Base-by-base conservation (phyloP, 2,797 vertebrate species). In the Vireo griseus region DNA sequence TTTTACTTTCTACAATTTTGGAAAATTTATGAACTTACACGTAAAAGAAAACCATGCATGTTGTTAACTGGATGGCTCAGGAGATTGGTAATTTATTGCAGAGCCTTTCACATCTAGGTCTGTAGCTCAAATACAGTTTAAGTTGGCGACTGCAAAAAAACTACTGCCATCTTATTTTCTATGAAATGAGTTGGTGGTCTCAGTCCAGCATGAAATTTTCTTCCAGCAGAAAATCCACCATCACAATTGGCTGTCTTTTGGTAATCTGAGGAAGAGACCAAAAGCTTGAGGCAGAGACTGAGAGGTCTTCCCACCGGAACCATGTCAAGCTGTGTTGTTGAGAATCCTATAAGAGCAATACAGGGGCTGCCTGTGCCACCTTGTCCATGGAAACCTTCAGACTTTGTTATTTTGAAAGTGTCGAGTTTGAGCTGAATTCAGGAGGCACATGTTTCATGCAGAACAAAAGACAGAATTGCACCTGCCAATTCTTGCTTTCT, bases 21-120 rank as follows among this genome's bases (percentile, higher is more conserved):
- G 66, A 75, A 65, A 75, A 45, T 26, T 9, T 83, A 54, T 13
- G 13, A 90, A 69, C 10, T 50, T 44, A 20, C 28, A 9, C 51
- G 86, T 51, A 44, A 77, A 95, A 86, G 63, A 82, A 78, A 83
- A 74, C 31, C 21, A 5, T 62, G 47, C 48, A 7, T 52, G 55
- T 63, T 69, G 59, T 94, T 86, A 87, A 96, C 87, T 96, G 95
- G 95, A 96, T 97, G 94, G 93, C 91, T 96, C 94, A 96, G 94
- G 92, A 95, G 94, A 93, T 96, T 91, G 94, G 93, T 95, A 95
- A 94, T 90, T 84, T 87, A 71, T 86, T 90, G 91, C 92, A 96
- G 92, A 96, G 93, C 95, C 92, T 94, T 95, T 94, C 96, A 95
- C 94, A 59, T 96, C 33, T 92, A 85, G 63, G 74, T 84, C 71